phyloP scores from a whole-genome alignment of 2,888 invertebrate species.

The Myathropa florea region DNA sequence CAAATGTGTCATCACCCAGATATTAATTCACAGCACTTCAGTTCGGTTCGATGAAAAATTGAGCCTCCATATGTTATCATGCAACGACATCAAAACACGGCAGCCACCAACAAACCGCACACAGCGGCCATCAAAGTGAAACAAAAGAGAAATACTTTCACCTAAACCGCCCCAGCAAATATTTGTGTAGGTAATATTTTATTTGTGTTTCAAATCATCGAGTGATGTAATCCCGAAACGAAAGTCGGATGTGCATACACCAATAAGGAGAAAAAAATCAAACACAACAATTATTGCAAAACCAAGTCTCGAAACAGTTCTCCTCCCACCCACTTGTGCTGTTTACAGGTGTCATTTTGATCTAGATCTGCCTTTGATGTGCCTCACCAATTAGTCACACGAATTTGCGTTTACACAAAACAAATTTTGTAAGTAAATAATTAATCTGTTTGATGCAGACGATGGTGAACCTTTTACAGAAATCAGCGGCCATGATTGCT shows the following conservation, averaged over 20 bases:
- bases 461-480: conserved; percentile 7
- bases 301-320: not conserved
- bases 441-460: not conserved
- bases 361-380: not conserved
- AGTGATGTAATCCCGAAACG: conserved; percentile 60
- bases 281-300: conserved; percentile 3
- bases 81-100: not conserved
- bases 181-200: conserved; percentile 1
- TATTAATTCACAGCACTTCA: not conserved
- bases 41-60: not conserved
- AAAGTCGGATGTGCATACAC: conserved; percentile 28
- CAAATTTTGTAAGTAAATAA: conserved; percentile 13
- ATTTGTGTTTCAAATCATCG: conserved; percentile 46
- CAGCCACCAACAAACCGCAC: not conserved
- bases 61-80: conserved; percentile 29
- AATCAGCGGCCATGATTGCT: conserved; percentile 57
- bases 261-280: conserved; percentile 4
- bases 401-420: not conserved
- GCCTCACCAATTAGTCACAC: conserved; percentile 21
- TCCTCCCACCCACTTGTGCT: conserved; percentile 27
- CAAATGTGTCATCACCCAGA: not conserved
- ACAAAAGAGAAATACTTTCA: conserved; percentile 54
- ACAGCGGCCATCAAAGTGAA: not conserved
- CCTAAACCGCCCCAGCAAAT: conserved; percentile 23
- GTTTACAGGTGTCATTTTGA: conserved; percentile 36